Conservation (phyloP, 1,140 invertebrate genomes). For the Drosophila sechellia region DNA sequence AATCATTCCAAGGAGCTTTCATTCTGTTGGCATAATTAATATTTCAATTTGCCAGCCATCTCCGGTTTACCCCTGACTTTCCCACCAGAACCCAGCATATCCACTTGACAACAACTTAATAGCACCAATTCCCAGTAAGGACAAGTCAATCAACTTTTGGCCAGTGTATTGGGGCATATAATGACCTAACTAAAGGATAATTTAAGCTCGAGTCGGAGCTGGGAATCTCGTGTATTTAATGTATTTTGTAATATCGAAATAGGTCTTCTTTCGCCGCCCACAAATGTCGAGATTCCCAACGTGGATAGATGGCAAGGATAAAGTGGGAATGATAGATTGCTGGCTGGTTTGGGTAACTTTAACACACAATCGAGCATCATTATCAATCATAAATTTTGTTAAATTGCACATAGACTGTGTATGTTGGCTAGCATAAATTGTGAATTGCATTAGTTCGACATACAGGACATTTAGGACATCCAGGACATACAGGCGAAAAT, state of each 20-base stretch:
- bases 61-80: too few species aligned
- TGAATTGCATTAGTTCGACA: conserved; percentile 49
- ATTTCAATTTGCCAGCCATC: conserved; percentile 22
- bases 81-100: neutral
- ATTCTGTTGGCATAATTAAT: conserved; percentile 15
- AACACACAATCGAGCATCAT: conserved; percentile 59
- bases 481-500: conserved; percentile 7
- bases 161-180: conserved; percentile 26
- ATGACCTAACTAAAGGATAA: conserved; percentile 20
- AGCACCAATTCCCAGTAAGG: conserved; percentile 41
- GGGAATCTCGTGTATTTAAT: conserved; percentile 28
- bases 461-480: conserved; percentile 10
- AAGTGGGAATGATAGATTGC: conserved; percentile 4
- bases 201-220: conserved; percentile 1
- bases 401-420: conserved; percentile 62
- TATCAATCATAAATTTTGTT: conserved; percentile 57
- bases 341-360: conserved; percentile 22
- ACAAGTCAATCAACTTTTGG: conserved; percentile 42
- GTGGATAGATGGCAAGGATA: conserved; percentile 9
- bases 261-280: conserved; percentile 30
- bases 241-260: conserved; percentile 31
- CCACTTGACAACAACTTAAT: conserved; percentile 27
- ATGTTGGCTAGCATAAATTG: conserved; percentile 48
- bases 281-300: neutral
- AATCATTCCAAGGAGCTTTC: conserved; percentile 7